Percentiles rank a stretch among this genome's conserved stretches.
phyloP scores from a whole-genome alignment of 92 coral and sea anemone species.

The Desmophyllum pertusum region DNA sequence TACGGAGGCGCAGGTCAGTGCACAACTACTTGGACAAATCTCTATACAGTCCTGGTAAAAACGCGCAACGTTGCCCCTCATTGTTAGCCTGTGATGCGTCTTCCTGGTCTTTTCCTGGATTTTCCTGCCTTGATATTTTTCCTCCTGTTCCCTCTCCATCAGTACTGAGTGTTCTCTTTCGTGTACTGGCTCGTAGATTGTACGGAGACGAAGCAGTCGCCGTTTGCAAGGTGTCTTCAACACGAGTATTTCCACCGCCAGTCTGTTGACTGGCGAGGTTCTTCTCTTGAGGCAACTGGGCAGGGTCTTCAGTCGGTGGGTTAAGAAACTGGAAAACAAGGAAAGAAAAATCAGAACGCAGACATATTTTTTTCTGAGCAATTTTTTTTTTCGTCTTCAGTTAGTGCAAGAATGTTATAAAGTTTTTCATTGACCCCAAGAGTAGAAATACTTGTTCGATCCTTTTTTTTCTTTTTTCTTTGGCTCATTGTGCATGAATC shows the following conservation, averaged over 20 bases:
- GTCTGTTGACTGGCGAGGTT: not conserved
- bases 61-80: not conserved
- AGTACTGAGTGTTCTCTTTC: conserved; percentile 43
- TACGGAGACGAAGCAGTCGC: conserved; percentile 24
- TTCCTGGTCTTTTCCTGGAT: conserved; percentile 7
- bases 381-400: too few species aligned
- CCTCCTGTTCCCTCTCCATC: conserved; percentile 22
- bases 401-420: too few species aligned
- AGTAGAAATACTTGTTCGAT: too few species aligned
- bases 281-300: not conserved
- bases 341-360: not conserved
- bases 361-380: too few species aligned
- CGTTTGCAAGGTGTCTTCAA: not conserved
- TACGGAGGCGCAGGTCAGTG: not conserved
- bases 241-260: not conserved
- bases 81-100: not conserved
- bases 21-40: conserved; percentile 10
- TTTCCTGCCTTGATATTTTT: conserved; percentile 32
- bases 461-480: too few species aligned
- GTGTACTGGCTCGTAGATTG: conserved; percentile 48
- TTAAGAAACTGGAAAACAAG: conserved; percentile 5
- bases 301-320: conserved; percentile 29
- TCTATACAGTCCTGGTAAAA: conserved; percentile 31
- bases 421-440: too few species aligned
- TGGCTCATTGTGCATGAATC: too few species aligned